phyloP scores from a whole-genome alignment of 2,888 invertebrate genomes.

The Saturnia pavonia region DNA sequence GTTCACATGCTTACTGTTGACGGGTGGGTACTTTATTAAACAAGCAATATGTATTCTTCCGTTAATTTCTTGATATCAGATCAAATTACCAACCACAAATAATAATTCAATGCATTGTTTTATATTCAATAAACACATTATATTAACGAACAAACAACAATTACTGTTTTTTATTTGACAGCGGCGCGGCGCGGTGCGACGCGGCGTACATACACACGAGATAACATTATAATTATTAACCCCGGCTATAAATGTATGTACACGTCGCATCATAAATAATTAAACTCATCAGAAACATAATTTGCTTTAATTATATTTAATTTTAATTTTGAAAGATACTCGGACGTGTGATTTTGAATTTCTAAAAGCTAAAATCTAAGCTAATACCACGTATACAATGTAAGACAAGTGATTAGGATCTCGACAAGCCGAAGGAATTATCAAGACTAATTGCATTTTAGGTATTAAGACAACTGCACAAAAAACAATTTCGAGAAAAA shows the following conservation, averaged over 20 bases:
- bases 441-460: background rate
- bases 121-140: background rate
- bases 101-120: background rate
- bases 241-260: too few species aligned
- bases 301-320: background rate
- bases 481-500: background rate
- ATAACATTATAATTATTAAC: too few species aligned
- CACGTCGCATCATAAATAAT: background rate
- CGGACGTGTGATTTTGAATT: background rate
- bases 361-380: background rate
- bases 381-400: background rate
- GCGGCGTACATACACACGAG: too few species aligned
- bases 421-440: background rate
- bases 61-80: background rate
- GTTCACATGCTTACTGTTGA: background rate
- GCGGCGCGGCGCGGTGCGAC: too few species aligned
- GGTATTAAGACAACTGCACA: background rate
- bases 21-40: background rate
- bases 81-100: background rate
- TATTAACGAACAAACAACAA: background rate
- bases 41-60: background rate
- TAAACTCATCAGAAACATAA: background rate
- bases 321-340: background rate
- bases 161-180: background rate
- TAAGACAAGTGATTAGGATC: background rate